Conservation (phyloP, 2,888 invertebrate species). For the Deilephila porcellus region DNA sequence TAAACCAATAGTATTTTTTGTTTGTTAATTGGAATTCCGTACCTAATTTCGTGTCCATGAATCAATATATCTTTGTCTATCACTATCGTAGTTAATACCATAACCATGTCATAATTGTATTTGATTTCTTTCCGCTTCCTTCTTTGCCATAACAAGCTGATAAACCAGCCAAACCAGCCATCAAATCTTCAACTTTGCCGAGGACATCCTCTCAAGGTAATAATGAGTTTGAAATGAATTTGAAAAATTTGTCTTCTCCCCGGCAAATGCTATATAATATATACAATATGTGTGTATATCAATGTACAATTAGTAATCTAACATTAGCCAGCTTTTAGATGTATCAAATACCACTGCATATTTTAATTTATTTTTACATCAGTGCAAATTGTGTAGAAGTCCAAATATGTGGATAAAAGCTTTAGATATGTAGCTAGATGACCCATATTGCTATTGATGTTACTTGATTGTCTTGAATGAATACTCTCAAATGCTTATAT, state of each 20-base stretch:
- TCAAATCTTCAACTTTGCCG: constrained; percentile 97
- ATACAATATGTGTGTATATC: no score
- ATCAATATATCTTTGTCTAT: constrained; percentile 38
- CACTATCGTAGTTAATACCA: constrained; percentile 74
- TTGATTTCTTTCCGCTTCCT: constrained; percentile 84
- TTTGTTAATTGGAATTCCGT: neutral
- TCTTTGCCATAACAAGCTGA: constrained; percentile 90
- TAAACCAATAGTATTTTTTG: neutral
- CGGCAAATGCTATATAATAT: constrained; percentile 8
- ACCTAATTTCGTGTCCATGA: constrained; percentile 1
- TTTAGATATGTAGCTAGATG: neutral
- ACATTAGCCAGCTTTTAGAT: constrained; percentile 1
- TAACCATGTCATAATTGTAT: constrained; percentile 77
- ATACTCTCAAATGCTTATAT: constrained; percentile 1
- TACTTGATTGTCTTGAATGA: neutral
- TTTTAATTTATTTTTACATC: neutral
- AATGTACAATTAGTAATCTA: neutral
- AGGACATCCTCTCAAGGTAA: constrained; percentile 98
- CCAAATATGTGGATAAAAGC: neutral
- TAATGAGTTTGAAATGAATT: constrained; percentile 61
- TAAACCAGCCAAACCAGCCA: constrained; percentile 98
- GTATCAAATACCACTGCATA: neutral
- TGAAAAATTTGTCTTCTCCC: constrained; percentile 35
- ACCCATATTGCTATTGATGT: constrained; percentile 3
- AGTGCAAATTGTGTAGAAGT: neutral